phyloP scores from a whole-genome alignment of 2,797 vertebrate species.

The Myotis daubentonii region DNA sequence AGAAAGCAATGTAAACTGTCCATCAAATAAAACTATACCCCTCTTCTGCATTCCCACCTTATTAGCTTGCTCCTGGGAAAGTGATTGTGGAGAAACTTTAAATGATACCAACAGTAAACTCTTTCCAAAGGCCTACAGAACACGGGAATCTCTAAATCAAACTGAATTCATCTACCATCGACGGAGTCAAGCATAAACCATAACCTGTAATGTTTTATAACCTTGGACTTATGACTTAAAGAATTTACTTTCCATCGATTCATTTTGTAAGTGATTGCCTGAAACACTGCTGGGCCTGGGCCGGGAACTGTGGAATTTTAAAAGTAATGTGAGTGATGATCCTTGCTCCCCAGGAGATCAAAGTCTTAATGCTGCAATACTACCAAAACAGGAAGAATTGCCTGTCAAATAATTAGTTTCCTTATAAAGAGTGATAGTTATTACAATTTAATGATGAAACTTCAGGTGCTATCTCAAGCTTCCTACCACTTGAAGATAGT shows the following conservation, averaged over 20 bases:
- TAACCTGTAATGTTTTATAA: neutral
- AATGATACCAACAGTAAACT: neutral
- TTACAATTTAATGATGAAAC: neutral
- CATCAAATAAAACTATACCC: neutral
- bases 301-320: neutral
- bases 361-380: neutral
- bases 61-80: neutral
- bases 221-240: neutral
- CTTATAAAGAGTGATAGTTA: neutral
- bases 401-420: neutral
- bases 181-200: neutral
- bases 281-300: neutral
- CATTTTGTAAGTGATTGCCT: neutral
- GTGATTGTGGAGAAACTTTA: neutral
- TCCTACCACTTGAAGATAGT: neutral
- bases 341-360: neutral
- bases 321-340: neutral
- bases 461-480: neutral
- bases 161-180: neutral
- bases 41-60: neutral
- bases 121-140: neutral
- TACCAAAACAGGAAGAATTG: neutral
- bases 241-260: neutral
- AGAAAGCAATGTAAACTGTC: neutral
- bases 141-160: neutral